A percentile compares a stretch with the other conserved stretches of the same genome.
Evolutionary conservation across 2,888 invertebrate species (phyloP).

Genomic region (Agriotes lineatus): DNA sequence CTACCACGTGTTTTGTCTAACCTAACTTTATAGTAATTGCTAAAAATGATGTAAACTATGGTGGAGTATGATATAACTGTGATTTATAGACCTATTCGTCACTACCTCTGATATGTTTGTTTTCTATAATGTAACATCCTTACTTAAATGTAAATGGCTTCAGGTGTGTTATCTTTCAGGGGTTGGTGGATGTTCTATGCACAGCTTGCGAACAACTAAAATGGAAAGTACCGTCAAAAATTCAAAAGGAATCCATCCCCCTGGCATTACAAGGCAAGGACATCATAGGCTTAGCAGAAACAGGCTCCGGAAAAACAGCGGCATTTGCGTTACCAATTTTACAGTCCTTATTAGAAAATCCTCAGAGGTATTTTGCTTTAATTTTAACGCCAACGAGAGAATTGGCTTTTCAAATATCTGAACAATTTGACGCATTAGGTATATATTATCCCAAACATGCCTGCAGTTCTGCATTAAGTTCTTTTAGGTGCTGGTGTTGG

Average conservation of each 20-base stretch:
- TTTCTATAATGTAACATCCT: too few species aligned
- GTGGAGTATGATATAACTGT: constrained; percentile 9
- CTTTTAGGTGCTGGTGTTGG: constrained; percentile 85
- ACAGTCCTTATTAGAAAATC: constrained; percentile 89
- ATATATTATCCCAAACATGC: constrained; percentile 53
- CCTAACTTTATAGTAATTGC: constrained; percentile 7
- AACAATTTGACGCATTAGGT: constrained; percentile 98
- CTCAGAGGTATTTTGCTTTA: constrained; percentile 94
- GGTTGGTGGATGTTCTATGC: constrained; percentile 89
- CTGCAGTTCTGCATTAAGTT: neutral
- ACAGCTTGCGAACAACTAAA: constrained; percentile 92
- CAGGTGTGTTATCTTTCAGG: constrained; percentile 71
- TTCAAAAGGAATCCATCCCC: constrained; percentile 95
- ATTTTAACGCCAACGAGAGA: constrained; percentile 97
- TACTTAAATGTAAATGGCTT: too few species aligned
- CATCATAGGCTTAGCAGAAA: constrained; percentile 77
- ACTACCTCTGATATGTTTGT: constrained; percentile 29
- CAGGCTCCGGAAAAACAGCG: constrained; percentile 97
- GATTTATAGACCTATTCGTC: constrained; percentile 24
- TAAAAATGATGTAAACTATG: constrained; percentile 23
- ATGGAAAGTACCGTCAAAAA: constrained; percentile 95
- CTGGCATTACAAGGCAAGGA: constrained; percentile 88
- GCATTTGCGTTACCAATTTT: constrained; percentile 97
- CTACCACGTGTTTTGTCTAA: constrained; percentile 36
- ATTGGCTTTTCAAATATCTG: constrained; percentile 97